Conservation (phyloP, 1,140 invertebrate species). For the Camponotus vicinus region DNA sequence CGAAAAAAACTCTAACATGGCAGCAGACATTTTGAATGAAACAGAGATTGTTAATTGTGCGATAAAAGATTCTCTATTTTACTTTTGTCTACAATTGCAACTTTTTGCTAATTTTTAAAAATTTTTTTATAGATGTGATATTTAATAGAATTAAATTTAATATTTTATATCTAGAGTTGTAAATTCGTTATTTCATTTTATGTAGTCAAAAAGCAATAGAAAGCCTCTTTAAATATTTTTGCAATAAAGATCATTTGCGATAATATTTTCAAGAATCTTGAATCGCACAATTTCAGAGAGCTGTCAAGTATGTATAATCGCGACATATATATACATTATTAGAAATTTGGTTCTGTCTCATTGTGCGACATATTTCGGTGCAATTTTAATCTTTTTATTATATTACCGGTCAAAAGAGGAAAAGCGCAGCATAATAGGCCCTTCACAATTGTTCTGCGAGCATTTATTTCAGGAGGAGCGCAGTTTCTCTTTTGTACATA, state of each 20-base stretch:
- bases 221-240: background rate
- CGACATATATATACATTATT: background rate
- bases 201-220: background rate
- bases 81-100: background rate
- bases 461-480: conserved; percentile 71
- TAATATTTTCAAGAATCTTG: conserved; percentile 12
- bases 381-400: conserved; percentile 66
- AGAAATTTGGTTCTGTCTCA: background rate
- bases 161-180: background rate
- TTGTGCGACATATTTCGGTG: conserved; percentile 68
- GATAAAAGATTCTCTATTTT: background rate
- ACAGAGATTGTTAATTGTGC: conserved; percentile 2
- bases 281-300: conserved; percentile 29
- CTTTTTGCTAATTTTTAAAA: background rate
- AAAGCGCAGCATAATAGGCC: conserved; percentile 23
- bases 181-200: conserved; percentile 1
- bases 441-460: conserved; percentile 71
- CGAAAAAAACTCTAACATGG: background rate
- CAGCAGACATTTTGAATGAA: background rate
- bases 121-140: background rate
- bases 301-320: conserved; percentile 3
- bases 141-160: background rate
- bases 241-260: background rate
- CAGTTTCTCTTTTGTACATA: conserved; percentile 83
- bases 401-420: conserved; percentile 65